A percentile compares a stretch with the other conserved stretches of the same genome.
phyloP scores from a whole-genome alignment of 2,113 vertebrate genomes.

The Cololabis saira region DNA sequence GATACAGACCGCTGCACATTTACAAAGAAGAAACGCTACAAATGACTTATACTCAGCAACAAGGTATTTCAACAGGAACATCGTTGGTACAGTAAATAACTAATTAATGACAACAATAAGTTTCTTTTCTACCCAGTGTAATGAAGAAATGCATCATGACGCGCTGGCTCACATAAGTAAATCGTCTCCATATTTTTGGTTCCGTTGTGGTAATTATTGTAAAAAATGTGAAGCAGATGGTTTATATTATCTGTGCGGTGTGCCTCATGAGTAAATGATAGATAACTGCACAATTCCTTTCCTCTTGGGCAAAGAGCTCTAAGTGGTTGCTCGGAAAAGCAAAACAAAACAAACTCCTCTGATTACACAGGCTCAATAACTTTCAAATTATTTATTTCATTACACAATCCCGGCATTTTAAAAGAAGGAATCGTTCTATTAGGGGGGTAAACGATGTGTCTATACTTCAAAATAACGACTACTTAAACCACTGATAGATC shows the following conservation, averaged over 20 bases:
- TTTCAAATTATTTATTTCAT: slow-evolving; percentile 10
- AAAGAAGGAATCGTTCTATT: slow-evolving; percentile 34
- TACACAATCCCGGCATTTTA: slow-evolving; percentile 3
- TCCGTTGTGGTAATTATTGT: neutral
- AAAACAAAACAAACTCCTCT: neutral
- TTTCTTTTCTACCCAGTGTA: neutral
- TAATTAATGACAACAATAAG: neutral
- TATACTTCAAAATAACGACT: neutral
- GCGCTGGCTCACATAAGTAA: neutral
- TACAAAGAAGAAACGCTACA: neutral
- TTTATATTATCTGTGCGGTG: neutral
- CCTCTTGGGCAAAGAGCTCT: neutral
- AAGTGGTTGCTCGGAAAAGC: neutral
- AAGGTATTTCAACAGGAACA: neutral
- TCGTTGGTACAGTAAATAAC: neutral
- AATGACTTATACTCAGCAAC: neutral
- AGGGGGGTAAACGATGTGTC: slow-evolving; percentile 47
- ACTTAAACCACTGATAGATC: neutral
- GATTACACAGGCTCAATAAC: neutral
- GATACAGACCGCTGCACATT: too few species aligned
- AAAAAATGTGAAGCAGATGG: slow-evolving; percentile 8
- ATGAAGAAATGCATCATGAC: neutral
- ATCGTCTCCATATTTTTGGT: neutral
- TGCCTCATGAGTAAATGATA: neutral
- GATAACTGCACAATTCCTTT: slow-evolving; percentile 7